A percentile compares a stretch with the other conserved stretches of the same genome.
These are phyloP conservation scores for Ceratosolen solmsi DNA, from an alignment of 1,140 invertebrate genomes.

Conservation along the genomic window DNA sequence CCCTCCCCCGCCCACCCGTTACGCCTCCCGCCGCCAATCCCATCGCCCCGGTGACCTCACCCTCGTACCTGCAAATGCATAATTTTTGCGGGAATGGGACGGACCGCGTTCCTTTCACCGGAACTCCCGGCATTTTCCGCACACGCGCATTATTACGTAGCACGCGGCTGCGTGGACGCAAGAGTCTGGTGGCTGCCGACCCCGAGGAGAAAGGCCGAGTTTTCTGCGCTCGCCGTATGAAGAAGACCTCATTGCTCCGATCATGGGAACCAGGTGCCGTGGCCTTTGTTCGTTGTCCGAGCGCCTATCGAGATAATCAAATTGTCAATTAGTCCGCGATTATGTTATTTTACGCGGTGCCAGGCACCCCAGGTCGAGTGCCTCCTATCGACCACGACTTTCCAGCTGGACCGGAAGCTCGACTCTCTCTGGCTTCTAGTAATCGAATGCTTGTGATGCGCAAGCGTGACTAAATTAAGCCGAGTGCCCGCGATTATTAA, in stretches of 20 bases:
- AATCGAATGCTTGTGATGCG: background rate
- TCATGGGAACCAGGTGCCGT: background rate
- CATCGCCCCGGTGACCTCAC: too few relatives aligned
- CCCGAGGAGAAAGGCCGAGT: background rate
- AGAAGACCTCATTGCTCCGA: background rate
- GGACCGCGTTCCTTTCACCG: background rate
- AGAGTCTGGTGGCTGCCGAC: background rate
- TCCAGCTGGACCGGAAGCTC: background rate
- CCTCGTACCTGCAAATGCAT: background rate
- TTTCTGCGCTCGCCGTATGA: background rate
- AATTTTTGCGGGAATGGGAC: background rate
- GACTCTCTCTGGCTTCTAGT: background rate
- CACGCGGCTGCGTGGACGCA: background rate
- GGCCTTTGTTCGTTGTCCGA: background rate
- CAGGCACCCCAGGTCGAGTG: background rate
- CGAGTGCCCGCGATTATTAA: too few relatives aligned
- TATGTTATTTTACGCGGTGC: background rate
- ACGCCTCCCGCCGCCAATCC: background rate
- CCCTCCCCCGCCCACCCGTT: too few relatives aligned
- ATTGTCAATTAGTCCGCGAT: background rate
- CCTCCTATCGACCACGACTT: background rate
- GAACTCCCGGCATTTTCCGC: background rate
- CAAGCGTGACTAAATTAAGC: background rate
- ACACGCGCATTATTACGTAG: background rate
- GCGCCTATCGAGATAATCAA: background rate